Base-by-base conservation (phyloP, 2,888 invertebrate species). In the Spilarctia lutea region DNA sequence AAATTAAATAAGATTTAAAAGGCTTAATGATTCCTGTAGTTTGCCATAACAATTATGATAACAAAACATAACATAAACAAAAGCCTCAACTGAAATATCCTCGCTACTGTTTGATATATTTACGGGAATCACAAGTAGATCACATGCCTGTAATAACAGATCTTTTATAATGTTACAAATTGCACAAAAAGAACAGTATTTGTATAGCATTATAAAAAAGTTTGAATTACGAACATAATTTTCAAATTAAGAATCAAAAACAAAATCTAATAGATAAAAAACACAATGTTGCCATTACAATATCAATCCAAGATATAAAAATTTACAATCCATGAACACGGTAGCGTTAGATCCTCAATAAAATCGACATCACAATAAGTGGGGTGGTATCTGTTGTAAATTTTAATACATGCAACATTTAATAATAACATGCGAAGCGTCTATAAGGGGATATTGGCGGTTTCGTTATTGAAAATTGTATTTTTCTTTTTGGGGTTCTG, bases 381-480 rank as follows among this genome's bases (percentile, higher is more conserved):
- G 79, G 83, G 88, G 83, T 81, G 80, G 74, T 73, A 60, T 76
- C 74, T 81, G 83, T 82, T 86, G 89, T 91, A 91, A 89, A 91
- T 93, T 93, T 92, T 91, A 92, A 94, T 93, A 90, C 91, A 94
- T 93, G 94, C 93, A 93, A 93, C 93, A 93, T 94, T 93, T 93
- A 93, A 93, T 94, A 93, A 94, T 94, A 93, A 92, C 86, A 85
- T 85, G 81, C 79, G 82, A 82, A 75, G 90, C 91, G 90, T 89
- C 81, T 83, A 84, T 81, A 78, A 78, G 83, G 83, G 87, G 89
- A 52, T 81, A 79, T 84, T 66, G 90, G 86, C 78, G 79, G 85
- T 81, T 86, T 83, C 77, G 75, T 82, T 86, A 89, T 90, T 83
- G 83, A 83, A 81, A 81, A 79, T 83, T 78, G 48, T 75, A 42